Evolutionary conservation across 2,797 vertebrate genomes (phyloP).

Genomic region (Stomatorhinus walkeri): DNA sequence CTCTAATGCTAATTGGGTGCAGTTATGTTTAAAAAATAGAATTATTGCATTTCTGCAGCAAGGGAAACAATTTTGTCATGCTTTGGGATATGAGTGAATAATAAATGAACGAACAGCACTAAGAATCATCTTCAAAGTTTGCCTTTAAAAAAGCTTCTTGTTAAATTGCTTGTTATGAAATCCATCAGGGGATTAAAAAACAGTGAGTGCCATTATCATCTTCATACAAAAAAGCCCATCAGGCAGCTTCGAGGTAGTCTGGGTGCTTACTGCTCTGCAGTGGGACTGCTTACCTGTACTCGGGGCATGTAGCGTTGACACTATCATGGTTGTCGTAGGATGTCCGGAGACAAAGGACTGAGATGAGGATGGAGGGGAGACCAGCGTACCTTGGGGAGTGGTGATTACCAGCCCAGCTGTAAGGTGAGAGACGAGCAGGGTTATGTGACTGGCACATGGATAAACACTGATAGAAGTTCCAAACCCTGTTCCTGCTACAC

Average conservation of each 20-base stretch:
- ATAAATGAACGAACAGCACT: background rate
- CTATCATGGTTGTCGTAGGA: conserved; percentile 79
- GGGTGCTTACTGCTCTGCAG: background rate
- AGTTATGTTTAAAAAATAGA: background rate
- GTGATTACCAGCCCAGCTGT: conserved; percentile 92
- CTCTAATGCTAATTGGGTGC: background rate
- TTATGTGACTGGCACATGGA: background rate
- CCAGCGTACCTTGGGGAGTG: conserved; percentile 84
- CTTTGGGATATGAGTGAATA: background rate
- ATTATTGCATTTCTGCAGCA: conserved; percentile 5
- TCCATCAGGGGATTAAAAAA: background rate
- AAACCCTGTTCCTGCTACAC: background rate
- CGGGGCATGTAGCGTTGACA: conserved; percentile 75
- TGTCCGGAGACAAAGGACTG: conserved; percentile 74
- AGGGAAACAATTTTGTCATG: background rate
- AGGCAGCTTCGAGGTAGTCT: background rate
- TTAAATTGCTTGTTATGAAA: background rate
- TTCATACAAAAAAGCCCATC: background rate
- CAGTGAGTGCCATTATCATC: background rate
- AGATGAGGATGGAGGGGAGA: conserved; percentile 82
- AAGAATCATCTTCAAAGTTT: background rate
- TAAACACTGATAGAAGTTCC: background rate
- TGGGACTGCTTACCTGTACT: conserved; percentile 59
- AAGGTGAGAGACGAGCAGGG: conserved; percentile 37
- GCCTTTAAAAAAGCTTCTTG: background rate